Evolutionary conservation across 2,797 vertebrate genomes (phyloP).

Genomic region (Arrhamphus sclerolepis): DNA sequence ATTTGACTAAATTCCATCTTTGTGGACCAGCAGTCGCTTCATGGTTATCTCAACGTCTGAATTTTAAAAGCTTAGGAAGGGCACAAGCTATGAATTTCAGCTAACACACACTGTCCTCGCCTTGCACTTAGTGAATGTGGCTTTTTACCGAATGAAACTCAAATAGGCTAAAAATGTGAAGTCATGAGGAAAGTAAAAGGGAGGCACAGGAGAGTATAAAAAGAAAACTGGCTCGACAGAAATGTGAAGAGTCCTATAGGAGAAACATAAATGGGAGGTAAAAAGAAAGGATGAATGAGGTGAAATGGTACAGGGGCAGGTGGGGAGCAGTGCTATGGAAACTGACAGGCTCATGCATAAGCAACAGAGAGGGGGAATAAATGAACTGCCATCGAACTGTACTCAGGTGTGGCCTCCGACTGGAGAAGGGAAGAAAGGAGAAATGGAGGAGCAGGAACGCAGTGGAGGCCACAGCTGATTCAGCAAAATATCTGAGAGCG

Average conservation of each 20-base stretch:
- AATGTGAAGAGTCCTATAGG: constrained; percentile 11
- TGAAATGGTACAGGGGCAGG: constrained; percentile 24
- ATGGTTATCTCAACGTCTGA: no score
- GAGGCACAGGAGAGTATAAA: background rate
- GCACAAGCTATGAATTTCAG: no score
- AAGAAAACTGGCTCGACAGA: constrained; percentile 28
- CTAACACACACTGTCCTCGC: no score
- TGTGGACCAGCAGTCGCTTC: no score
- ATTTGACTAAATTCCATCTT: no score
- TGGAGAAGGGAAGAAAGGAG: constrained; percentile 17
- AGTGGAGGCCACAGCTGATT: constrained; percentile 53
- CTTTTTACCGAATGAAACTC: background rate
- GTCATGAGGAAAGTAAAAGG: constrained; percentile 5
- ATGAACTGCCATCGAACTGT: constrained; percentile 44
- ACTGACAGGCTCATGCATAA: constrained; percentile 55
- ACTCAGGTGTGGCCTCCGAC: constrained; percentile 41
- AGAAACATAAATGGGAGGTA: constrained; percentile 18
- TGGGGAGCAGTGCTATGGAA: constrained; percentile 35
- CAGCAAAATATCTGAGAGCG: constrained; percentile 21
- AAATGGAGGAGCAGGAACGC: constrained; percentile 22
- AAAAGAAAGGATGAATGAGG: constrained; percentile 31
- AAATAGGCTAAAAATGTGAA: constrained; percentile 20
- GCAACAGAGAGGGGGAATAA: constrained; percentile 29
- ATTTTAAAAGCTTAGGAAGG: no score
- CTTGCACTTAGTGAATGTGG: no score